These are phyloP conservation scores for Muntiacus muntjak DNA, from an alignment of 2,113 vertebrate species.

Conservation along the genomic window DNA sequence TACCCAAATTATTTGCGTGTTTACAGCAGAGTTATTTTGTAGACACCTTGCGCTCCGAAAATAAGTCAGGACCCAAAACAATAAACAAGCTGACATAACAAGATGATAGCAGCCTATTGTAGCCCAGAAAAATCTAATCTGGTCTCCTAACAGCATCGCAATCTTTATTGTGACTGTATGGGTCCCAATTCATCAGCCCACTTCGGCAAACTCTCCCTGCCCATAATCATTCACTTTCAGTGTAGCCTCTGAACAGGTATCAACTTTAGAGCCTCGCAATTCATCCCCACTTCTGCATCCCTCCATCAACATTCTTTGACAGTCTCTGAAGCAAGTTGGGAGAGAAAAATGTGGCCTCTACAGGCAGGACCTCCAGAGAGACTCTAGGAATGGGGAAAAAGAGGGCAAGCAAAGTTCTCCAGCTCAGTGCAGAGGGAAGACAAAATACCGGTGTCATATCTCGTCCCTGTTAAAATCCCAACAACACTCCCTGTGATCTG, in stretches of 20 bases:
- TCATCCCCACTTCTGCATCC: constrained; percentile 22
- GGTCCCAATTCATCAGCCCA: constrained; percentile 60
- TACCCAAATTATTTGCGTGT: constrained; percentile 67
- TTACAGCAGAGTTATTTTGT: constrained; percentile 61
- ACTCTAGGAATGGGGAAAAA: not conserved
- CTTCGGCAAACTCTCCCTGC: not conserved
- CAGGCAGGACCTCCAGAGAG: not conserved
- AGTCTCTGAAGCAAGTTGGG: not conserved
- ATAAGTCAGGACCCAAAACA: constrained; percentile 53
- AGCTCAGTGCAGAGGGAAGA: not conserved
- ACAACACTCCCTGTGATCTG: fast-evolving
- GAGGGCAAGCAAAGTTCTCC: not conserved
- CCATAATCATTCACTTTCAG: constrained; percentile 53
- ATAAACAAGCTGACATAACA: constrained; percentile 58
- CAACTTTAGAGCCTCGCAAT: constrained; percentile 16
- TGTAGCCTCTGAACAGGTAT: constrained; percentile 45
- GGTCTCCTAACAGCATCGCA: not conserved
- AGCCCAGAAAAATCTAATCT: constrained; percentile 62
- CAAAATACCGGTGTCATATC: fast-evolving
- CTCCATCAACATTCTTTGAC: not conserved
- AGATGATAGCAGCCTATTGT: constrained; percentile 58
- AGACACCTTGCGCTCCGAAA: constrained; percentile 61
- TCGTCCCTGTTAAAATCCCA: not conserved
- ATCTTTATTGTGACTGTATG: constrained; percentile 29
- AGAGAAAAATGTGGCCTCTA: not conserved